Conservation (phyloP, 1,140 invertebrate species). For the Drosophila ohnishii region DNA sequence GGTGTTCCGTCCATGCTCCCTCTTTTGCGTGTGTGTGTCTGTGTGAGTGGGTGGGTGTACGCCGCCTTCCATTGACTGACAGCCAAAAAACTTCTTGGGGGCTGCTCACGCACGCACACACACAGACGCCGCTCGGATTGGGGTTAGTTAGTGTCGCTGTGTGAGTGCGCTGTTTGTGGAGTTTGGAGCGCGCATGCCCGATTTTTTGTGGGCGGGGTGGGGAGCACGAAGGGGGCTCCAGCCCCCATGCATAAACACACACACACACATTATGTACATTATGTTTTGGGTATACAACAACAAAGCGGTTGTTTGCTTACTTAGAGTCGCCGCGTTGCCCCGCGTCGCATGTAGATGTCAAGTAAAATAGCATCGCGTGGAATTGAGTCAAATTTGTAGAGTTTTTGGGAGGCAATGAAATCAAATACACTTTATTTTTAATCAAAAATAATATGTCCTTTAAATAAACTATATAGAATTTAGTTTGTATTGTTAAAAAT, state of each 20-base stretch:
- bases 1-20: conserved; percentile 34
- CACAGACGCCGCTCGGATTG: conserved; percentile 48
- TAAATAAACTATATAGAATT: background rate
- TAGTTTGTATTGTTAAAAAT: background rate
- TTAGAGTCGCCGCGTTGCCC: conserved; percentile 23
- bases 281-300: conserved; percentile 72
- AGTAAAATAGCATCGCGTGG: conserved; percentile 19
- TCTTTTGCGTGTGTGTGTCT: background rate
- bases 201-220: conserved; percentile 43
- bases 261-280: conserved; percentile 56
- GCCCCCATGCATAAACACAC: conserved; percentile 29
- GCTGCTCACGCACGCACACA: conserved; percentile 47
- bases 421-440: background rate
- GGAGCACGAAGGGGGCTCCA: background rate
- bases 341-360: conserved; percentile 42
- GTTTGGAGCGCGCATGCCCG: conserved; percentile 72
- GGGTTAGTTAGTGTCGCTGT: conserved; percentile 61
- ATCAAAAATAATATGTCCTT: background rate
- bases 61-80: conserved; percentile 79
- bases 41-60: conserved; percentile 41
- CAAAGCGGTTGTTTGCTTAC: conserved; percentile 55
- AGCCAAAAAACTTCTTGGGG: conserved; percentile 80
- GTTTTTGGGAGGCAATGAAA: background rate
- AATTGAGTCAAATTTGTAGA: background rate
- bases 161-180: conserved; percentile 68